These are phyloP conservation scores for Leptinotarsa haldemani DNA, from an alignment of 2,888 invertebrate species.

Conservation along the genomic window DNA sequence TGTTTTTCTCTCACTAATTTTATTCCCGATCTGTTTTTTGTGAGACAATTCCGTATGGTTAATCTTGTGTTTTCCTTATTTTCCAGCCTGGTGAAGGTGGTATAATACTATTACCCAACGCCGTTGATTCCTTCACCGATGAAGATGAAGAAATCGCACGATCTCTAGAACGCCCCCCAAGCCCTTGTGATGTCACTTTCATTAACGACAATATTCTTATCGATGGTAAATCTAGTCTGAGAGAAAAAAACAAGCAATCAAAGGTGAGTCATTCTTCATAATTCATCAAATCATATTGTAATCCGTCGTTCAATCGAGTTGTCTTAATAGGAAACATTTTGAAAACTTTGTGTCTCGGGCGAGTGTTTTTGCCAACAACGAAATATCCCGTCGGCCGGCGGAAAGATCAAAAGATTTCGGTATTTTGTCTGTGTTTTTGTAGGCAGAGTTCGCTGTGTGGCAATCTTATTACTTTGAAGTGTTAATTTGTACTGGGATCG, in stretches of 20 bases:
- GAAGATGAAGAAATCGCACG: conserved; percentile 71
- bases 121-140: conserved; percentile 72
- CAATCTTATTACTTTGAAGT: too few relatives aligned
- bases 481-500: too few relatives aligned
- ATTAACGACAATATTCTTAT: conserved; percentile 91
- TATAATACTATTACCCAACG: conserved; percentile 72
- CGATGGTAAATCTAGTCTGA: conserved; percentile 88
- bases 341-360: too few relatives aligned
- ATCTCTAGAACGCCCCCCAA: conserved; percentile 75
- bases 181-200: conserved; percentile 86
- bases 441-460: too few relatives aligned
- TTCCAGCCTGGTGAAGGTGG: conserved; percentile 74
- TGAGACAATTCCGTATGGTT: not conserved
- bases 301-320: too few relatives aligned
- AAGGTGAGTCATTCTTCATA: not conserved
- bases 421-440: too few relatives aligned
- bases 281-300: not conserved
- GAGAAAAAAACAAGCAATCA: conserved; percentile 58
- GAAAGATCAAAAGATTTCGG: too few relatives aligned
- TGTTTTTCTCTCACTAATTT: too few relatives aligned
- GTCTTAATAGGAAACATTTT: too few relatives aligned
- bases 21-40: too few relatives aligned
- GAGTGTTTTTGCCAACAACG: too few relatives aligned
- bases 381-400: too few relatives aligned
- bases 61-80: not conserved